These are phyloP conservation scores for Miichthys miiuy DNA, from an alignment of 2,797 vertebrate genomes.

Conservation along the genomic window DNA sequence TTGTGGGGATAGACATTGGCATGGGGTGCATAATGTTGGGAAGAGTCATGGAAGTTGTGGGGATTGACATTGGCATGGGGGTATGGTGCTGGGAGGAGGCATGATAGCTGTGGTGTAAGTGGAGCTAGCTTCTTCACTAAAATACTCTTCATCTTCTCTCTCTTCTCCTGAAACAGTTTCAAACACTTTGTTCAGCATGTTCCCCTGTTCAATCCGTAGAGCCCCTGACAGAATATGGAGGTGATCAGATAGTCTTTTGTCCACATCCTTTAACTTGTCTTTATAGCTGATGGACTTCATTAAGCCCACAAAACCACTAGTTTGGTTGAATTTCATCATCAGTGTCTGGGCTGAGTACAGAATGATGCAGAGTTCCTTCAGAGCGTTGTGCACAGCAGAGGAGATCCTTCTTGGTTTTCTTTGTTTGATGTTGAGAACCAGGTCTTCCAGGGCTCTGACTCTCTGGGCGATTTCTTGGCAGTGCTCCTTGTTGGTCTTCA, in stretches of 20 bases:
- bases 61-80: neutral
- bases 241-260: conserved; percentile 80
- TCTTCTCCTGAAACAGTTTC: conserved; percentile 21
- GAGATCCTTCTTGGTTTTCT: conserved; percentile 13
- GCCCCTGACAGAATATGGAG: conserved; percentile 78
- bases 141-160: conserved; percentile 67
- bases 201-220: conserved; percentile 82
- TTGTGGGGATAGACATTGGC: neutral
- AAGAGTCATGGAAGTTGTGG: neutral
- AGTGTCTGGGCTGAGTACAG: conserved; percentile 72
- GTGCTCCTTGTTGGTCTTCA: conserved; percentile 83
- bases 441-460: conserved; percentile 73
- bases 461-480: conserved; percentile 76
- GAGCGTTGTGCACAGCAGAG: conserved; percentile 45
- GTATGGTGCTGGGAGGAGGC: neutral
- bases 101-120: neutral
- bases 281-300: fast-evolving
- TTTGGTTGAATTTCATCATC: conserved; percentile 77
- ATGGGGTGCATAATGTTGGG: fast-evolving
- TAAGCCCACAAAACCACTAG: fast-evolving
- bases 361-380: conserved; percentile 74
- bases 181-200: conserved; percentile 24
- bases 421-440: conserved; percentile 70
- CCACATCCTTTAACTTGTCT: conserved; percentile 79
- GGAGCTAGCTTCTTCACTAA: neutral